A percentile compares a stretch with the other conserved stretches of the same genome.
Conservation (phyloP, 2,113 vertebrate genomes). For the Carettochelys insculpta region DNA sequence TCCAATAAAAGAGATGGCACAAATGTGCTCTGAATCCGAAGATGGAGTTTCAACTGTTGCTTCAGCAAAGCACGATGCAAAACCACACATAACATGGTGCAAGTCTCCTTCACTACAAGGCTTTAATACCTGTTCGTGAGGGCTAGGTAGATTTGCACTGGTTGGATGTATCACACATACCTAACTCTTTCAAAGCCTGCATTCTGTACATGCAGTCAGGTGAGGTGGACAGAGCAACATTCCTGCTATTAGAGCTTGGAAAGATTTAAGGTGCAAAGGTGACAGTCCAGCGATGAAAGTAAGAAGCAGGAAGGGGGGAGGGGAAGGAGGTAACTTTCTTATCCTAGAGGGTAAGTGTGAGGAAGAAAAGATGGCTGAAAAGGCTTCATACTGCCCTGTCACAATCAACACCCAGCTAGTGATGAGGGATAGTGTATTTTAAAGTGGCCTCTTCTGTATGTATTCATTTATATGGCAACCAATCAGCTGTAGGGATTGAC, state of each 20-base stretch:
- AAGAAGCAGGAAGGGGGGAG: background rate
- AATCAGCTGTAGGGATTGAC: fast-evolving
- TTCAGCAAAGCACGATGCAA: background rate
- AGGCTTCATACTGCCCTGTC: fast-evolving
- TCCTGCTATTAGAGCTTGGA: constrained; percentile 20
- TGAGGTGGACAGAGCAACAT: background rate
- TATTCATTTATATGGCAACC: fast-evolving
- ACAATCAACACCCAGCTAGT: fast-evolving
- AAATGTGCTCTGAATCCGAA: background rate
- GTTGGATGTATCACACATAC: fast-evolving
- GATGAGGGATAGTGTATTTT: fast-evolving
- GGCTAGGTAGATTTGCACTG: fast-evolving
- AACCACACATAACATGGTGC: background rate
- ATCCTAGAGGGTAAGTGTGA: fast-evolving
- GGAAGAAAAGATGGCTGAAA: background rate
- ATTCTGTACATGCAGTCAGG: background rate
- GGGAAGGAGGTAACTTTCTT: background rate
- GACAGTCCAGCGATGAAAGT: background rate
- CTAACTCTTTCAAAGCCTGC: background rate
- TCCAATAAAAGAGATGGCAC: background rate
- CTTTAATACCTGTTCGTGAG: background rate
- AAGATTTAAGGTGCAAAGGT: background rate
- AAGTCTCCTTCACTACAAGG: background rate
- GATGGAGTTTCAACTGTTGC: background rate
- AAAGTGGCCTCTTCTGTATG: fast-evolving